These are phyloP conservation scores for Mus spicilegus DNA, from an alignment of 2,113 vertebrate genomes.

Conservation along the genomic window DNA sequence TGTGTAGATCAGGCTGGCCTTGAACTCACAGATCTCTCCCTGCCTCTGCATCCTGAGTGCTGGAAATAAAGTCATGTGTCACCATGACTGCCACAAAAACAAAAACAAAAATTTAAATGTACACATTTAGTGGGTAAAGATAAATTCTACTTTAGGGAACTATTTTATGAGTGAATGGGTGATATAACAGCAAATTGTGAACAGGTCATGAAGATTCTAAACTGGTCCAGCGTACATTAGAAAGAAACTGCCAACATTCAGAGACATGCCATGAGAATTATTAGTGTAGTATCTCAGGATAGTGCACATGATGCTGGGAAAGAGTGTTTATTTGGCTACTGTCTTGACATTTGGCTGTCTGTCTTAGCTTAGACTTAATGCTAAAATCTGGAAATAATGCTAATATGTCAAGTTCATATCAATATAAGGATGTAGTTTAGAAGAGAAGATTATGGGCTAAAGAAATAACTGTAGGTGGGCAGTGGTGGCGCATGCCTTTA, in stretches of 20 bases:
- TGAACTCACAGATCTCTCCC: neutral
- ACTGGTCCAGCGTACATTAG: neutral
- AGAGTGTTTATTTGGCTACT: neutral
- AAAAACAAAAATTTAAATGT: neutral
- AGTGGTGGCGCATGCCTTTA: too few species aligned
- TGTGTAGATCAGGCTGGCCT: neutral
- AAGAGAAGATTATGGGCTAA: neutral
- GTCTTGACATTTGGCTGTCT: neutral
- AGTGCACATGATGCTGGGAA: neutral
- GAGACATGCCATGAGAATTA: neutral
- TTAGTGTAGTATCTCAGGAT: too few species aligned
- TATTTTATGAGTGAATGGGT: neutral
- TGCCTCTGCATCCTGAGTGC: neutral
- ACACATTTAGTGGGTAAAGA: neutral
- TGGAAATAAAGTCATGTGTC: neutral
- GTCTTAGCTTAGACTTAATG: neutral
- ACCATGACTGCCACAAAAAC: neutral
- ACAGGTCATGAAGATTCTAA: neutral
- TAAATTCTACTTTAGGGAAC: constrained; percentile 13
- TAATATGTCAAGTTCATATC: neutral
- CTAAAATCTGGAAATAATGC: constrained; percentile 19
- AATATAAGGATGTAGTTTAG: neutral
- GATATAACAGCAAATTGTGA: neutral
- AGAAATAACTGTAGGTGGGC: neutral
- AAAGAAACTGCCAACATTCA: neutral